Base-by-base conservation (phyloP, 2,888 invertebrate species). In the Polydrusus tereticollis region DNA sequence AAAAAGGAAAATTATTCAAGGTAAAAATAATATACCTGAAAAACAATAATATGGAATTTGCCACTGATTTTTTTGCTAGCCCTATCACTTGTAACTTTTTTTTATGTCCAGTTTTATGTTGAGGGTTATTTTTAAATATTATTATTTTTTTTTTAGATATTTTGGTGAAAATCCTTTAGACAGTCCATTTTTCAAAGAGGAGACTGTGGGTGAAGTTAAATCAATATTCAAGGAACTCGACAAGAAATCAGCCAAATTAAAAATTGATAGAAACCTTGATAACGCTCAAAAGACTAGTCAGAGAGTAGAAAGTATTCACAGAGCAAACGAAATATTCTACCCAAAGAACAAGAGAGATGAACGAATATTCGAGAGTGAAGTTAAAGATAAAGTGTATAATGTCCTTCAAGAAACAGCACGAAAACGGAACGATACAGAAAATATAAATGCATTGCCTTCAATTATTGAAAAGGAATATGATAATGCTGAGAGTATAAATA, bases 101-200 rank as follows among this genome's bases (percentile, higher is more conserved):
- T n/a, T n/a, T n/a, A n/a, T n/a, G n/a, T n/a, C n/a, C n/a, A n/a
- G n/a, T n/a, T n/a, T n/a, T n/a, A n/a, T n/a, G n/a, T n/a, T n/a
- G n/a, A n/a, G n/a, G n/a, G n/a, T n/a, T 43, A 16, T 14, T 36
- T 65, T 12, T 29, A 18, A 57, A 57, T 12, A n/a, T 65, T 55
- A 12, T 43, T 4, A 47, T 67, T 45, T 33, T 33, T 36, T 18
- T 66, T 72, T 8, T 0, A 92, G 92, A 85, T 93, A 91, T 82
- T 94, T 94, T 82, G 94, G 93, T 0, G 87, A 88, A 72, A 89
- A 93, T 82, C 94, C 94, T 0, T 83, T 94, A 65, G 93, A 93
- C 77, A 93, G 90, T 85, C 93, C 93, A 0, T 87, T 94, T 76
- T 94, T 94, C 78, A 84, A 86, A 69, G 90, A 90, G 85, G 87